phyloP scores from a whole-genome alignment of 2,888 invertebrate genomes.

The Rosalia funebris region DNA sequence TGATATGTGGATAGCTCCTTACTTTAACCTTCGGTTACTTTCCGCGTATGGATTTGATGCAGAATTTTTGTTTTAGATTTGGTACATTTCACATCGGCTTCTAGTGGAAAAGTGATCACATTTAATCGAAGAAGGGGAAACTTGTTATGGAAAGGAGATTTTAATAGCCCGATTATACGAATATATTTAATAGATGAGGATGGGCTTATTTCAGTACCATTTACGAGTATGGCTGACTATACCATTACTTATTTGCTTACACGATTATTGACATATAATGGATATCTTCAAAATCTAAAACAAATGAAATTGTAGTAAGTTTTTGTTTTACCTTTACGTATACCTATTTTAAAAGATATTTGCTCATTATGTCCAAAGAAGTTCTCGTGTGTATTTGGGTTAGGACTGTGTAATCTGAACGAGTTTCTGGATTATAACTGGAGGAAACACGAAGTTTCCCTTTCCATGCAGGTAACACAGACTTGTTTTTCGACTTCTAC shows the following conservation, averaged over 20 bases:
- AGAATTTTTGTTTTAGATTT: conserved; percentile 72
- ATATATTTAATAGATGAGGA: conserved; percentile 82
- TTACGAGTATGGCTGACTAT: conserved; percentile 88
- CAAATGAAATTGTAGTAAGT: conserved; percentile 68
- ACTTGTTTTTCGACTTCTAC: too few relatives aligned
- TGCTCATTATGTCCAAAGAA: too few relatives aligned
- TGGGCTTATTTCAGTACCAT: conserved; percentile 85
- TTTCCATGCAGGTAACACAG: too few relatives aligned
- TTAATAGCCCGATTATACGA: conserved; percentile 90
- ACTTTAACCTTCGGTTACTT: too few relatives aligned
- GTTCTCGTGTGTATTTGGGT: too few relatives aligned
- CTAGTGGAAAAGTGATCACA: conserved; percentile 86
- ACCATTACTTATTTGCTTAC: conserved; percentile 74
- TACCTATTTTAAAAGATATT: too few relatives aligned
- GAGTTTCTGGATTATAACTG: too few relatives aligned
- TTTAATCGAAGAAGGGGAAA: conserved; percentile 84
- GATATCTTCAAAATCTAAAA: conserved; percentile 60
- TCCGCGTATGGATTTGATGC: too few relatives aligned
- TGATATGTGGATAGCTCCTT: too few relatives aligned
- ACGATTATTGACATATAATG: conserved; percentile 58
- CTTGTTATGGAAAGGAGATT: conserved; percentile 87
- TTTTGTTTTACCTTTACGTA: conserved; percentile 22
- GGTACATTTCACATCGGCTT: conserved; percentile 90
- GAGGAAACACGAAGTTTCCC: too few relatives aligned
- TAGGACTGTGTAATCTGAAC: too few relatives aligned